phyloP scores from a whole-genome alignment of 1,140 invertebrate genomes.

The Drosophila arawakana region DNA sequence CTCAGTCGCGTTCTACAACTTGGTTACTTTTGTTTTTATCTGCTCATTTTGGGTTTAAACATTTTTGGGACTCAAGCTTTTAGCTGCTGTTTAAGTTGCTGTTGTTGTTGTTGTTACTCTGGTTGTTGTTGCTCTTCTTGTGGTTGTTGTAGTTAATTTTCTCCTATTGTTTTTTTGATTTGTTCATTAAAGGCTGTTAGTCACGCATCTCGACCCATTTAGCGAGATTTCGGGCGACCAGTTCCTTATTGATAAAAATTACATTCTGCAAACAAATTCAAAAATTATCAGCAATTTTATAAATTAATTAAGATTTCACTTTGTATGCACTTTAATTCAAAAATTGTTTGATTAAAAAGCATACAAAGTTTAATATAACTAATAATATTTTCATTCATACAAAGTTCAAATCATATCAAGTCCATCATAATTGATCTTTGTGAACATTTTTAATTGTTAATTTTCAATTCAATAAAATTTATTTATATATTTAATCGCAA shows the following conservation, averaged over 20 bases:
- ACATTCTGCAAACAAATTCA: constrained; percentile 86
- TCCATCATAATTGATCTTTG: no score
- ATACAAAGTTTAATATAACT: background rate
- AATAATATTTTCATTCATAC: no score
- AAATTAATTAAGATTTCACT: background rate
- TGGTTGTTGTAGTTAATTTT: constrained; percentile 19
- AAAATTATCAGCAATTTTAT: background rate
- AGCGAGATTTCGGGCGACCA: constrained; percentile 88
- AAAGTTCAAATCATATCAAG: no score
- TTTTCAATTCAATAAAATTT: no score
- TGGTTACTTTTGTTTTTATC: constrained; percentile 17
- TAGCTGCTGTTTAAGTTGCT: constrained; percentile 25
- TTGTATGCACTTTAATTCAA: background rate
- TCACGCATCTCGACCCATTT: constrained; percentile 86
- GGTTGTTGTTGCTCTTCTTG: background rate
- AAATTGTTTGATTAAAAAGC: background rate
- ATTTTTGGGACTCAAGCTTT: constrained; percentile 26
- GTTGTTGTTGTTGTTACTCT: constrained; percentile 3
- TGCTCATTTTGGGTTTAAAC: constrained; percentile 9
- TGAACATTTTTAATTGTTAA: no score
- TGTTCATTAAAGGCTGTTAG: constrained; percentile 73
- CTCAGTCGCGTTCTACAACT: constrained; percentile 72
- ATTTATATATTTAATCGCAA: no score
- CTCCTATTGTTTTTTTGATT: constrained; percentile 49
- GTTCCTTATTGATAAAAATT: constrained; percentile 88